Percentiles rank a stretch among this genome's conserved stretches.
Conservation (phyloP, 2,888 invertebrate genomes). For the Sericinus montela region DNA sequence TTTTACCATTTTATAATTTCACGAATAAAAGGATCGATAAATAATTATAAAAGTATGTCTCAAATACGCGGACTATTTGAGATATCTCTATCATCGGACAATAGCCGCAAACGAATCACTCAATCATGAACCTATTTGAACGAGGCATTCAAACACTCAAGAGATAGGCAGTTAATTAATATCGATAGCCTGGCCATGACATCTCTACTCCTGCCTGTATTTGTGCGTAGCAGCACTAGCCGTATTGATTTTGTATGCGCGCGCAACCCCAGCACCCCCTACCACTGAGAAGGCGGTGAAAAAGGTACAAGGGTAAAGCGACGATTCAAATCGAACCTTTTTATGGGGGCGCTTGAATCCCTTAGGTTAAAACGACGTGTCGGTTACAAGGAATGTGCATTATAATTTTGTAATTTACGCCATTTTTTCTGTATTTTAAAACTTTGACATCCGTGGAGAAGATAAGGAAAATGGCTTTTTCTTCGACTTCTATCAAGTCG, state of each 20-base stretch:
- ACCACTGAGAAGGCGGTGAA: conserved; percentile 38
- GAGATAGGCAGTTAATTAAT: conserved; percentile 32
- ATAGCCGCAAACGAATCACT: conserved; percentile 15
- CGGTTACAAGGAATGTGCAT: conserved; percentile 28
- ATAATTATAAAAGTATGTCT: too few relatives aligned
- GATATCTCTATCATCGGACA: not conserved
- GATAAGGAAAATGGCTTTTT: not conserved
- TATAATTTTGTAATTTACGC: conserved; percentile 25
- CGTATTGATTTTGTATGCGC: conserved; percentile 76
- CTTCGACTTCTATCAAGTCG: not conserved
- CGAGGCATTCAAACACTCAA: conserved; percentile 14
- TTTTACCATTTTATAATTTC: too few relatives aligned
- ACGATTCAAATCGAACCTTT: conserved; percentile 73
- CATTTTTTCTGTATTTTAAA: conserved; percentile 13
- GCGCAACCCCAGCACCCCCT: conserved; percentile 52
- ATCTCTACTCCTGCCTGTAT: conserved; percentile 60
- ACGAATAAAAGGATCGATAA: too few relatives aligned
- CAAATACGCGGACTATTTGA: too few relatives aligned
- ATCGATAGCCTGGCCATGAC: conserved; percentile 62
- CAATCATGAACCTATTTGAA: conserved; percentile 7
- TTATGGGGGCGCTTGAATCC: conserved; percentile 66
- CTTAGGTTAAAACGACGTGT: conserved; percentile 61
- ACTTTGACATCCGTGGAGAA: not conserved
- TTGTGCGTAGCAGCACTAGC: conserved; percentile 65
- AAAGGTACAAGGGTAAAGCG: conserved; percentile 64